phyloP scores from a whole-genome alignment of 2,888 invertebrate genomes.

The Apeira syringaria region DNA sequence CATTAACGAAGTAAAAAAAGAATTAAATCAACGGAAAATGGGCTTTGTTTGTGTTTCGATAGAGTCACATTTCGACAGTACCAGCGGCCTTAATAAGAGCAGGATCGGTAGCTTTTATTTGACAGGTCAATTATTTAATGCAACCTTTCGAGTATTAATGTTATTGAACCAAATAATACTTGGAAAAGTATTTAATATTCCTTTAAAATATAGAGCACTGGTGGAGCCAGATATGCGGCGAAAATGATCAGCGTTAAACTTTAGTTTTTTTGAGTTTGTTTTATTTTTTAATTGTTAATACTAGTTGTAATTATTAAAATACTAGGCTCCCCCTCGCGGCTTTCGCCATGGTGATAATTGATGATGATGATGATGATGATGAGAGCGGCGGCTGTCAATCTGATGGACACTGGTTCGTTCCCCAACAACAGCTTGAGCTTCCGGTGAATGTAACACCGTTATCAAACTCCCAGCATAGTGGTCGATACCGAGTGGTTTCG shows the following conservation, averaged over 20 bases:
- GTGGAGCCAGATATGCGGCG: neutral
- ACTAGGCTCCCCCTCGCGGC: too few species aligned
- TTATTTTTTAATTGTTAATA: too few species aligned
- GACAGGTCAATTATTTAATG: conserved; percentile 40
- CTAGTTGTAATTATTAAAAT: too few species aligned
- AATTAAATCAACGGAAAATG: neutral
- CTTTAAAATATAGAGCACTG: conserved; percentile 1
- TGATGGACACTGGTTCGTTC: too few species aligned
- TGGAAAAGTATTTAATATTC: conserved; percentile 8
- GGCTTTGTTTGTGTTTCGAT: neutral
- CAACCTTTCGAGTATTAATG: conserved; percentile 37
- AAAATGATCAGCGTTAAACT: neutral
- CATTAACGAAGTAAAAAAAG: conserved; percentile 30
- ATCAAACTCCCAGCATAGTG: too few species aligned
- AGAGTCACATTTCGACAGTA: conserved; percentile 1
- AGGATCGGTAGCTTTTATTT: conserved; percentile 32
- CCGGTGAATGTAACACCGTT: too few species aligned
- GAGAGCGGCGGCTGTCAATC: too few species aligned
- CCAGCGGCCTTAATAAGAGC: conserved; percentile 3
- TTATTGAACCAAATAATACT: conserved; percentile 28
- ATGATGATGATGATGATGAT: too few species aligned
- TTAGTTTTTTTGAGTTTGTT: too few species aligned
- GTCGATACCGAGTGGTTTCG: too few species aligned
- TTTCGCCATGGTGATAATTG: too few species aligned
- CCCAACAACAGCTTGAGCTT: too few species aligned